Percentiles rank a stretch among this genome's conserved stretches.
These are phyloP conservation scores for Dasypolia templi DNA, from an alignment of 2,888 invertebrate species.

Conservation along the genomic window DNA sequence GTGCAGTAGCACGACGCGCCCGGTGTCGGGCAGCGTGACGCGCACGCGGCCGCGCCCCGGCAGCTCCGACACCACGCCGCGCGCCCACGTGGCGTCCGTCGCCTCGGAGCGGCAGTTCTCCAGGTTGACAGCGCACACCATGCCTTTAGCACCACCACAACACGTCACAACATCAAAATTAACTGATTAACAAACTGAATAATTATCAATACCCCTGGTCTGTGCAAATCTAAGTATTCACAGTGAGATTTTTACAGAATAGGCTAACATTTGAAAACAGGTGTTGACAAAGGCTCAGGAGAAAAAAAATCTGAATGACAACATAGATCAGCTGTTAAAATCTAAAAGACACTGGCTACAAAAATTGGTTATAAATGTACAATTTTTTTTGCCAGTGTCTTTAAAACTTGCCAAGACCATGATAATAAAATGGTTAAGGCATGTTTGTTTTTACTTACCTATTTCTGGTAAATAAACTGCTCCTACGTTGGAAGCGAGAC, in stretches of 20 bases:
- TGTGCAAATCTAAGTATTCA: background rate
- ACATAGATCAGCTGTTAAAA: background rate
- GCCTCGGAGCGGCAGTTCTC: constrained; percentile 62
- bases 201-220: background rate
- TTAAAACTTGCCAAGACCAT: no score
- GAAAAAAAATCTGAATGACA: background rate
- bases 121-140: constrained; percentile 79
- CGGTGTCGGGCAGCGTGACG: constrained; percentile 92
- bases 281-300: background rate
- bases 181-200: background rate
- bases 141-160: constrained; percentile 68
- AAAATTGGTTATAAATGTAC: no score
- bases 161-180: background rate
- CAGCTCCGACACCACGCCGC: constrained; percentile 89
- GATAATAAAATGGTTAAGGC: background rate
- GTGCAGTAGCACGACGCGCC: constrained; percentile 85
- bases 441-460: constrained; percentile 79
- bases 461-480: constrained; percentile 86
- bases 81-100: constrained; percentile 90
- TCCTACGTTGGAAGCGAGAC: constrained; percentile 70
- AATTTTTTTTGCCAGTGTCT: no score
- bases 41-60: constrained; percentile 85
- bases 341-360: background rate
- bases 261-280: background rate
- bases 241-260: background rate